Evolutionary conservation across 2,797 vertebrate genomes (phyloP).

Genomic region (Clamator glandarius): DNA sequence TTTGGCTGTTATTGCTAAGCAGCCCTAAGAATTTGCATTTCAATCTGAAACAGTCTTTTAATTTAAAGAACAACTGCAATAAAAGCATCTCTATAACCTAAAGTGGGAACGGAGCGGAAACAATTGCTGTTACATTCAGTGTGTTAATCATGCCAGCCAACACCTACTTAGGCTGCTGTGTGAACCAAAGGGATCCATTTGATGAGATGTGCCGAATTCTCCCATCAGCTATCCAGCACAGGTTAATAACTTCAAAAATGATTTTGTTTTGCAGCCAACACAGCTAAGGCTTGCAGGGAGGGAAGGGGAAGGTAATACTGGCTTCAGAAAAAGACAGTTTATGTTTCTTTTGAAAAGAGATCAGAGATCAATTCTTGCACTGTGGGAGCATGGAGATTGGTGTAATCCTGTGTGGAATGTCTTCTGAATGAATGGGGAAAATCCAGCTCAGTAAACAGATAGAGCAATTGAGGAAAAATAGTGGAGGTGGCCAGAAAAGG

Average conservation of each 20-base stretch:
- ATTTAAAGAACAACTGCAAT: background rate
- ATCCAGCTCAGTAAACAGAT: background rate
- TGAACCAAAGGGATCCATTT: constrained; percentile 30
- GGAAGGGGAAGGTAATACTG: background rate
- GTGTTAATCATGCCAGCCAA: background rate
- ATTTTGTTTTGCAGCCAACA: background rate
- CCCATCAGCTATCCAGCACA: background rate
- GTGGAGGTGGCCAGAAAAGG: background rate
- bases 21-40: constrained; percentile 39
- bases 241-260: constrained; percentile 16
- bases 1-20: constrained; percentile 24
- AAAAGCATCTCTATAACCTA: background rate
- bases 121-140: accelerated
- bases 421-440: background rate
- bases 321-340: background rate
- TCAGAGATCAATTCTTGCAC: background rate
- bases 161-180: background rate
- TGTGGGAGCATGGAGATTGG: background rate
- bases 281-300: background rate
- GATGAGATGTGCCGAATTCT: background rate
- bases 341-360: background rate
- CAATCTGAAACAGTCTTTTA: background rate
- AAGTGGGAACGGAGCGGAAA: background rate
- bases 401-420: background rate
- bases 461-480: background rate